A percentile compares a stretch with the other conserved stretches of the same genome.
Evolutionary conservation across 2,888 invertebrate species (phyloP).

Genomic region (Eumacrocentrus americanus): DNA sequence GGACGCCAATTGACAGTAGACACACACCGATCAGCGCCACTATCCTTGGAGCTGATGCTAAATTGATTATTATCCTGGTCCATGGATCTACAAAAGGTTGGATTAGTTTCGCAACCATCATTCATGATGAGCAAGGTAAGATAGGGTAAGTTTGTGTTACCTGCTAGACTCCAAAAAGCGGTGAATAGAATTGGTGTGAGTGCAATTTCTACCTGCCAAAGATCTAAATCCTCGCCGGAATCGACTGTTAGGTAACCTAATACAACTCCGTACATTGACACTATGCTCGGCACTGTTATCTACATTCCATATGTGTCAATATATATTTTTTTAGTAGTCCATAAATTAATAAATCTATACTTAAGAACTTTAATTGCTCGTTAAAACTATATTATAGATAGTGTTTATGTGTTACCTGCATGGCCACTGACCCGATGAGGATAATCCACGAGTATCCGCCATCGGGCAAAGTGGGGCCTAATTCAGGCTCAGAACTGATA

Average conservation of each 20-base stretch:
- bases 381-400: background rate
- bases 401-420: slow-evolving; percentile 17
- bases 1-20: slow-evolving; percentile 45
- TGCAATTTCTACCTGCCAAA: slow-evolving; percentile 69
- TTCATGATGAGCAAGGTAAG: too few relatives aligned
- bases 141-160: slow-evolving; percentile 57
- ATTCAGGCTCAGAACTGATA: slow-evolving; percentile 69
- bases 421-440: slow-evolving; percentile 66
- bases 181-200: slow-evolving; percentile 68
- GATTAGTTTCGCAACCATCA: too few relatives aligned
- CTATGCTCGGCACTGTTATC: slow-evolving; percentile 54
- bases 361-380: background rate
- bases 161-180: slow-evolving; percentile 65
- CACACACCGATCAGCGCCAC: slow-evolving; percentile 51
- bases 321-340: background rate
- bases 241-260: slow-evolving; percentile 41
- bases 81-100: slow-evolving; percentile 69
- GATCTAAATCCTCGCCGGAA: slow-evolving; percentile 36
- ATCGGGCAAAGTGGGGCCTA: slow-evolving; percentile 71
- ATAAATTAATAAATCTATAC: background rate
- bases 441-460: slow-evolving; percentile 74
- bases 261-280: slow-evolving; percentile 52
- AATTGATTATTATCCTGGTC: slow-evolving; percentile 65
- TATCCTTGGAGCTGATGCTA: slow-evolving; percentile 48
- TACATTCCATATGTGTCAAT: slow-evolving; percentile 27